Conservation (phyloP, 2,113 vertebrate genomes). For the Pelobates fuscus region DNA sequence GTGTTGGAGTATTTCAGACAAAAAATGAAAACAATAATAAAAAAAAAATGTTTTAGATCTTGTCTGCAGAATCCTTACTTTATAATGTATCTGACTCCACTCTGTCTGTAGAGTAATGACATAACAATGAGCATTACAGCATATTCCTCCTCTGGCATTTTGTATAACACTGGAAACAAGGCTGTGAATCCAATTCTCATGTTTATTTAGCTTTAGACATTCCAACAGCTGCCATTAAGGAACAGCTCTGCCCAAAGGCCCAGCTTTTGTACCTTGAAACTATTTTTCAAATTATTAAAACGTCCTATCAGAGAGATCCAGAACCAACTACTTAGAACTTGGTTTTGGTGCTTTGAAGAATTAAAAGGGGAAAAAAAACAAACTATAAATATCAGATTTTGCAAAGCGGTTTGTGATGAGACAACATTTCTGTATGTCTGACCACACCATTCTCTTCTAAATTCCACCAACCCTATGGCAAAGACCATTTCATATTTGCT, state of each 20-base stretch:
- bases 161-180: constrained; percentile 7
- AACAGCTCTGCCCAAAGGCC: background rate
- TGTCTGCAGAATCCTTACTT: constrained; percentile 27
- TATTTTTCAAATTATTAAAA: background rate
- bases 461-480: background rate
- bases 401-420: too few species aligned
- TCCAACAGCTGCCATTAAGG: constrained; percentile 5
- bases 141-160: constrained; percentile 31
- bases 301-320: background rate
- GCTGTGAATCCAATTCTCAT: background rate
- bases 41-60: constrained; percentile 25
- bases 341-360: too few species aligned
- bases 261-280: background rate
- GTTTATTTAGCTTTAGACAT: background rate
- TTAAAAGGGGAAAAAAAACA: too few species aligned
- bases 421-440: background rate
- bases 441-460: background rate
- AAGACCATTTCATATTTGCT: constrained; percentile 8
- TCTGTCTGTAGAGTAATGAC: constrained; percentile 39
- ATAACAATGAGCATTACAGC: constrained; percentile 34
- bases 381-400: too few species aligned
- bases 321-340: too few species aligned
- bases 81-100: constrained; percentile 31
- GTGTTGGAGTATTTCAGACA: background rate
- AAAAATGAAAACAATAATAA: background rate